Conservation (phyloP, 2,797 vertebrate species). For the Parotocinclus haroldoi region DNA sequence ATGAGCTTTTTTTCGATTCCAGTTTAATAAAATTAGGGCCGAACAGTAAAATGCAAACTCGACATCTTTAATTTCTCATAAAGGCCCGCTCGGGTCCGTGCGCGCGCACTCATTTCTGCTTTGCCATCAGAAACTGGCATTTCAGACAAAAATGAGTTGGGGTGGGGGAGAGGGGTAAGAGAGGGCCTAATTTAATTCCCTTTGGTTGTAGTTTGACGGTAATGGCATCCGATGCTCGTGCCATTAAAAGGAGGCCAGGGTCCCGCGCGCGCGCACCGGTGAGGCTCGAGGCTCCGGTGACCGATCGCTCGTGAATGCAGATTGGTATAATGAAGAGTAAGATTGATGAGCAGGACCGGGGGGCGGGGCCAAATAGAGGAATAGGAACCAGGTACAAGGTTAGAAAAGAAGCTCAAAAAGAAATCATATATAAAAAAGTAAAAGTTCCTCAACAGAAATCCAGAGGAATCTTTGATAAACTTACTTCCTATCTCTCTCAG, state of each 20-base stretch:
- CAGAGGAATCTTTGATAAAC: too few relatives aligned
- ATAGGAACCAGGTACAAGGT: neutral
- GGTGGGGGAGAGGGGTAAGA: neutral
- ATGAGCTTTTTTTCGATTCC: neutral
- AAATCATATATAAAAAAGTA: too few relatives aligned
- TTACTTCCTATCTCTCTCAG: too few relatives aligned
- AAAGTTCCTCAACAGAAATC: too few relatives aligned
- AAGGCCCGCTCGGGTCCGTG: slow-evolving; percentile 20
- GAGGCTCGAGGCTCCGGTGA: slow-evolving; percentile 36
- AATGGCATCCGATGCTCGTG: slow-evolving; percentile 56
- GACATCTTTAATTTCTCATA: slow-evolving; percentile 37
- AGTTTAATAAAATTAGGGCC: neutral
- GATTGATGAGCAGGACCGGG: slow-evolving; percentile 48
- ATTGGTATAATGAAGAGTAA: slow-evolving; percentile 52
- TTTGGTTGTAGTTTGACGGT: slow-evolving; percentile 52
- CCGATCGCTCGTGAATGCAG: slow-evolving; percentile 57
- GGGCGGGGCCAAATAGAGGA: slow-evolving; percentile 31
- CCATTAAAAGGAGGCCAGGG: slow-evolving; percentile 41
- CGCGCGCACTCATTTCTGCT: slow-evolving; percentile 36
- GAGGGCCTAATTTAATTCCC: slow-evolving; percentile 48
- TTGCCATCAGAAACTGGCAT: slow-evolving; percentile 46
- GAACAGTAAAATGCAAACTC: neutral
- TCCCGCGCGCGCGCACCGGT: slow-evolving; percentile 29
- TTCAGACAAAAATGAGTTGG: slow-evolving; percentile 38
- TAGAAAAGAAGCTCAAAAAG: too few relatives aligned